Conservation (phyloP, 2,113 vertebrate genomes). For the Rhynchomys soricoides region DNA sequence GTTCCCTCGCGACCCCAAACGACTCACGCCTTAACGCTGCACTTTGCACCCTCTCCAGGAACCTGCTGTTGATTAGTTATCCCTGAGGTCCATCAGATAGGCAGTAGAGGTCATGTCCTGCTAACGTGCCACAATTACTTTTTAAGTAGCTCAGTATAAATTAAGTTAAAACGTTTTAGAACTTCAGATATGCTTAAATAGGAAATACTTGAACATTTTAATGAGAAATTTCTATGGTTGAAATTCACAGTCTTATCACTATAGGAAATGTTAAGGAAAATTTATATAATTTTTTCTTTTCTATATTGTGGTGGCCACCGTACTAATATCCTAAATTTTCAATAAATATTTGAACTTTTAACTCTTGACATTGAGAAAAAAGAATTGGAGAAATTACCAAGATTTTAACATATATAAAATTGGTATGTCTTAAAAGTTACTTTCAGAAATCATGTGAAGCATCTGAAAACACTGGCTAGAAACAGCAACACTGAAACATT, state of each 20-base stretch:
- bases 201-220: conserved; percentile 76
- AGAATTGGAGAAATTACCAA: conserved; percentile 35
- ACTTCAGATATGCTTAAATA: conserved; percentile 75
- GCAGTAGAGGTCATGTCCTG: conserved; percentile 74
- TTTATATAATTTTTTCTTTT: conserved; percentile 78
- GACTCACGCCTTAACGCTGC: conserved; percentile 92
- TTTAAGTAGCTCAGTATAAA: conserved; percentile 73
- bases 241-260: conserved; percentile 70
- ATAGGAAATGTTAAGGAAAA: conserved; percentile 72
- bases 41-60: background rate
- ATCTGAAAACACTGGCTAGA: conserved; percentile 77
- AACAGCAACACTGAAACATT: conserved; percentile 73
- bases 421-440: conserved; percentile 45
- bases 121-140: conserved; percentile 82
- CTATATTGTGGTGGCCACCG: conserved; percentile 72
- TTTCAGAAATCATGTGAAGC: conserved; percentile 61
- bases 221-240: conserved; percentile 74
- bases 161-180: conserved; percentile 82
- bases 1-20: conserved; percentile 98
- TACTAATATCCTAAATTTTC: conserved; percentile 69
- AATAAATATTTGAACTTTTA: conserved; percentile 73
- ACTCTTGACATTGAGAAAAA: conserved; percentile 63
- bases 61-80: conserved; percentile 73
- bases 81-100: conserved; percentile 69
- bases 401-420: conserved; percentile 57